Percentiles rank a stretch among this genome's conserved stretches.
Evolutionary conservation across 2,113 vertebrate species (phyloP).

Genomic region (Phaethon lepturus): DNA sequence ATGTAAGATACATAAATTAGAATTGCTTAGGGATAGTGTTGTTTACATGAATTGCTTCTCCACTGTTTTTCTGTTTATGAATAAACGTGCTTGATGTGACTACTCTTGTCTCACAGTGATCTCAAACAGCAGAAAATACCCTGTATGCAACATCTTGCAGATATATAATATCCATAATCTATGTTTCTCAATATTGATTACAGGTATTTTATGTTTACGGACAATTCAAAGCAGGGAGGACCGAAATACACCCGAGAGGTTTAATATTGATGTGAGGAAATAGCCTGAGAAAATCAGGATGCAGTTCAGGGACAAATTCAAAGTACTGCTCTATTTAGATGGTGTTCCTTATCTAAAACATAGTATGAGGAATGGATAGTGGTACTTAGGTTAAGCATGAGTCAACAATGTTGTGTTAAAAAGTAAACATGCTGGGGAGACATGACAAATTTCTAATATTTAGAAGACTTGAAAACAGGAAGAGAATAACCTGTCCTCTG

Average conservation of each 20-base stretch:
- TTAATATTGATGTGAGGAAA: not conserved
- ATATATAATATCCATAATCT: not conserved
- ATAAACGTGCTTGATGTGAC: slow-evolving; percentile 8
- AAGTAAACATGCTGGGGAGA: not conserved
- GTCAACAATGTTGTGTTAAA: slow-evolving; percentile 6
- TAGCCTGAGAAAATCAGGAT: not conserved
- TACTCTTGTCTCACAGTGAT: slow-evolving; percentile 9
- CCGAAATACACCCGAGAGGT: not conserved
- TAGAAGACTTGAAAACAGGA: not conserved
- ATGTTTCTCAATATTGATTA: not conserved
- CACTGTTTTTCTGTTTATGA: not conserved
- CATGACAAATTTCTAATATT: slow-evolving; percentile 10
- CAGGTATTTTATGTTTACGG: not conserved
- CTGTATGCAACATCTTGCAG: not conserved
- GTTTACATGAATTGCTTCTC: not conserved
- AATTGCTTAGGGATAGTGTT: slow-evolving; percentile 16
- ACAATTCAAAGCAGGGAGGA: not conserved
- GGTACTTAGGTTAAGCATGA: not conserved
- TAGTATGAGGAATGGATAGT: not conserved
- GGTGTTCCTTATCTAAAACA: slow-evolving; percentile 16
- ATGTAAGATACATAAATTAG: slow-evolving; percentile 52
- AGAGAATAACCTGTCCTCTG: not conserved
- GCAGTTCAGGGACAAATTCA: not conserved
- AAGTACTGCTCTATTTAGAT: not conserved
- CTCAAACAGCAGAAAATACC: not conserved